Base-by-base conservation (phyloP, 2,113 vertebrate genomes). In the Numenius arquata region DNA sequence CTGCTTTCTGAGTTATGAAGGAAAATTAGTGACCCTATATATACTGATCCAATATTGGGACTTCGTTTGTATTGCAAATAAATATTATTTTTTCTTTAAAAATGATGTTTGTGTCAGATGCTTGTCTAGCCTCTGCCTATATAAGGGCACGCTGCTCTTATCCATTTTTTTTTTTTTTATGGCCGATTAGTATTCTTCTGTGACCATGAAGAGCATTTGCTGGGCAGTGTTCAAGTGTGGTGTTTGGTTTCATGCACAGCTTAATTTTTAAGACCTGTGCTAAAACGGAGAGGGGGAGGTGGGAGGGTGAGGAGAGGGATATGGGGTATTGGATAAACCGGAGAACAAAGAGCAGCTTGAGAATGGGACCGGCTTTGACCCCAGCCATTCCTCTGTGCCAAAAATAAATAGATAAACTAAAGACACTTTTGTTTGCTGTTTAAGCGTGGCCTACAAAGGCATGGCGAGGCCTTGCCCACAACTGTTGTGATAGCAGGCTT, bases 61-160 rank as follows among this genome's bases (percentile, higher is more conserved):
- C 98, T 98, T 98, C 99, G 99, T 99, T 99, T 99, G 99, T 99
- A 99, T 99, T 97, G 98, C 99, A 99, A 99, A 99, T 99, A 99
- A 99, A 99, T 99, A 99, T 98, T 99, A 99, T 99, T 99, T 99
- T 99, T 99, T 99, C 98, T 99, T 99, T 99, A 99, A 96, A 92
- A 97, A 75, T 83, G 62, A 97, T 96, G 90, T 96, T 88, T 95
- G 90, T 96, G 85, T 97, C 94, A 92, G 47, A 97, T 83, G 62
- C 81, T 95, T 95, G 91, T 90, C 86, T 95, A 84, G 94, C 72
- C 47, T 97, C 67, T 82, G 68, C 83, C 97, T 75, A 15, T 92
- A 88, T 80, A 95, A 94, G 94, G 91, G 20, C 85, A 81, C 0
- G 2, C 45, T 86, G 78, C 83, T 93, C 74, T 83, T 88, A 88